Conservation (phyloP, 1,140 invertebrate genomes). For the Apis florea region DNA sequence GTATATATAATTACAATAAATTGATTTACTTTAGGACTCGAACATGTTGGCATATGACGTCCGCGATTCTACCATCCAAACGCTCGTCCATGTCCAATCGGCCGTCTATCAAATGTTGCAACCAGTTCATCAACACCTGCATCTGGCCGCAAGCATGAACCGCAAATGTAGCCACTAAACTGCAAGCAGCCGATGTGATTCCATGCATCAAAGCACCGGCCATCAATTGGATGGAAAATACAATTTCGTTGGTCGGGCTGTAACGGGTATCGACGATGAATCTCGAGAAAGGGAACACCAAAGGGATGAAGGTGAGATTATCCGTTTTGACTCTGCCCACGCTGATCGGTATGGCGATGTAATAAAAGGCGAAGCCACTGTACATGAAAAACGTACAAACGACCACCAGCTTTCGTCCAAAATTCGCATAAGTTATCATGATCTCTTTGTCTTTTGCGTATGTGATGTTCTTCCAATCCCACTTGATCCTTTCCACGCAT, state of each 20-base stretch:
- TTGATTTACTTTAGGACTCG: conserved; percentile 53
- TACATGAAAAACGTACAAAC: conserved; percentile 49
- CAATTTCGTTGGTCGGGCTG: conserved; percentile 57
- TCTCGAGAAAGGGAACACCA: conserved; percentile 62
- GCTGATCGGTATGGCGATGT: conserved; percentile 42
- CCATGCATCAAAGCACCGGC: conserved; percentile 59
- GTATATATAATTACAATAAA: neutral
- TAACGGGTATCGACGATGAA: conserved; percentile 50
- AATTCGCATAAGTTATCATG: conserved; percentile 49
- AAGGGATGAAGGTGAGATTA: conserved; percentile 42
- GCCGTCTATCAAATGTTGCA: conserved; percentile 48
- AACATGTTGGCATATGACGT: conserved; percentile 68
- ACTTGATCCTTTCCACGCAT: conserved; percentile 62
- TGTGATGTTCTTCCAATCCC: conserved; percentile 66
- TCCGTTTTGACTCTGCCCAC: neutral
- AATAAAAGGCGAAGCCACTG: conserved; percentile 44
- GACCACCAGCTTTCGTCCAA: conserved; percentile 31
- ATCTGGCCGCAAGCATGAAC: conserved; percentile 69
- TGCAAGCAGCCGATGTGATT: conserved; percentile 53
- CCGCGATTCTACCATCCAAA: conserved; percentile 57
- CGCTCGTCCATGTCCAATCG: conserved; percentile 17
- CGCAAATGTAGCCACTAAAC: conserved; percentile 64
- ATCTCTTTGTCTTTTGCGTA: conserved; percentile 18
- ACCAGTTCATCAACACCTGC: conserved; percentile 62
- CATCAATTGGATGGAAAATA: conserved; percentile 56